Conservation (phyloP, 2,113 vertebrate genomes). For the Hypanus sabinus region DNA sequence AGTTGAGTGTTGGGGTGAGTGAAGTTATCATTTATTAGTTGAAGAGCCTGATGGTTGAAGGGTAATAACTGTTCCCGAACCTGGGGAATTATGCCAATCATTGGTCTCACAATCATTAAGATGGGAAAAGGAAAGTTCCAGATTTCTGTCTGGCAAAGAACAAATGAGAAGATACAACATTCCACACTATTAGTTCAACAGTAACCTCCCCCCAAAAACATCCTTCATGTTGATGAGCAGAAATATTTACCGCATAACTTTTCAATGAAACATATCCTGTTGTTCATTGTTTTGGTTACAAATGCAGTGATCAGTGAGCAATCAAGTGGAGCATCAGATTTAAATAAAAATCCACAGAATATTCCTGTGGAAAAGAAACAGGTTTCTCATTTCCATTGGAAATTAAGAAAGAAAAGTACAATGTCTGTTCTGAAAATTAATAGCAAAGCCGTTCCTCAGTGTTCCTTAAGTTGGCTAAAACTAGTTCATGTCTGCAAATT, state of each 20-base stretch:
- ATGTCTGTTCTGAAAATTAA: neutral
- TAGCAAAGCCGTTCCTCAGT: neutral
- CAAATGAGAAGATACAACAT: too few relatives aligned
- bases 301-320: neutral
- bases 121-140: too few relatives aligned
- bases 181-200: too few relatives aligned
- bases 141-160: too few relatives aligned
- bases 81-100: too few relatives aligned
- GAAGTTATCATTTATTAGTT: too few relatives aligned
- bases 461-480: neutral
- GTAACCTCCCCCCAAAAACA: neutral
- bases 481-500: neutral
- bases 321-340: too few relatives aligned
- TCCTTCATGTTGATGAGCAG: neutral
- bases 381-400: neutral
- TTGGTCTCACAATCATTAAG: too few relatives aligned
- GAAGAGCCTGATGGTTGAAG: too few relatives aligned
- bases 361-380: too few relatives aligned
- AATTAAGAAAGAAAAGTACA: neutral
- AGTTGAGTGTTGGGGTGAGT: too few relatives aligned
- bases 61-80: too few relatives aligned
- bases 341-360: neutral
- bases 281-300: neutral
- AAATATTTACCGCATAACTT: conserved; percentile 1
- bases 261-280: neutral